Conservation (phyloP, 2,113 vertebrate species). For the Daubentonia madagascariensis region DNA sequence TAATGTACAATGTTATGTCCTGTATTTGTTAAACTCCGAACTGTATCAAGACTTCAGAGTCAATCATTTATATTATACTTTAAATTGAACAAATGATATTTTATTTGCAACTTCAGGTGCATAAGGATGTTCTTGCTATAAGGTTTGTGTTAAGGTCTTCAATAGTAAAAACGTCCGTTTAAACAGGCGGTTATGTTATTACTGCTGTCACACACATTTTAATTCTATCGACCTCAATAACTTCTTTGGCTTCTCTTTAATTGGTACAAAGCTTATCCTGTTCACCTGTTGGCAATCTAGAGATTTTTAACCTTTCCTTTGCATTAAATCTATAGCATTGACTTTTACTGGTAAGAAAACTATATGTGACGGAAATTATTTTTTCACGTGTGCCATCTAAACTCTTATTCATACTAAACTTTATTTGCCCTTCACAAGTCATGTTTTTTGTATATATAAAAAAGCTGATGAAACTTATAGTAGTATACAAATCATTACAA, state of each 20-base stretch:
- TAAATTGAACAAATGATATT: neutral
- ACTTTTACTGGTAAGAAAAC: neutral
- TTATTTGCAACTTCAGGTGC: neutral
- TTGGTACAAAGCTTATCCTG: neutral
- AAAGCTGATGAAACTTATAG: neutral
- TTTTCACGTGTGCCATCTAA: neutral
- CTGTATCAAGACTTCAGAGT: neutral
- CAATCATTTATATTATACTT: neutral
- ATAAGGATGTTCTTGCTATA: neutral
- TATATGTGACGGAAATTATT: neutral
- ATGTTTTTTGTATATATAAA: neutral
- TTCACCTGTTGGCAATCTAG: neutral
- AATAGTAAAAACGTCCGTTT: neutral
- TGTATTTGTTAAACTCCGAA: neutral
- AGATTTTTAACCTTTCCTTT: conserved; percentile 12
- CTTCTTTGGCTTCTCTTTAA: neutral
- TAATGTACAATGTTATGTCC: neutral
- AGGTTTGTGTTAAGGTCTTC: neutral
- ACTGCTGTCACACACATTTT: neutral
- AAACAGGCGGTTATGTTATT: neutral
- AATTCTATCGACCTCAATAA: neutral
- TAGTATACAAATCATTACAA: neutral
- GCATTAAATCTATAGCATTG: conserved; percentile 3
- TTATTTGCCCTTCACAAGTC: neutral
- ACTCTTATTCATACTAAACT: neutral